phyloP scores from a whole-genome alignment of 2,797 vertebrate genomes.

The Monodelphis domestica region DNA sequence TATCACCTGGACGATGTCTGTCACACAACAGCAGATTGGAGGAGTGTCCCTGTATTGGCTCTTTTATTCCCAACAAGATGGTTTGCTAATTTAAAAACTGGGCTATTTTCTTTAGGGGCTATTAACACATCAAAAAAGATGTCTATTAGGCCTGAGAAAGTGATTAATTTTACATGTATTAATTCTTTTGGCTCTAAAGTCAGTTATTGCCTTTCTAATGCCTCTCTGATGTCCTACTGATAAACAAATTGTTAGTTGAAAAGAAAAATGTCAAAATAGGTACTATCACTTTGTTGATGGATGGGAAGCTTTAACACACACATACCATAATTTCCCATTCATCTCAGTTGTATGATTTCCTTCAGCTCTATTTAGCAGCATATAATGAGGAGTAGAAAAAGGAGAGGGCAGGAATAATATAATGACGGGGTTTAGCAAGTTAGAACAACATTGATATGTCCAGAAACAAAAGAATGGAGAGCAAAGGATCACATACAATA shows the following conservation, averaged over 20 bases:
- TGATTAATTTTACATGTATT: neutral
- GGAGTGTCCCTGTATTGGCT: neutral
- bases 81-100: rapidly evolving
- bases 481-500: neutral
- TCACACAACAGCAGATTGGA: neutral
- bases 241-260: neutral
- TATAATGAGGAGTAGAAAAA: neutral
- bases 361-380: neutral
- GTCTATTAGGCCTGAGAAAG: neutral
- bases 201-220: rapidly evolving
- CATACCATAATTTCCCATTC: rapidly evolving
- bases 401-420: neutral
- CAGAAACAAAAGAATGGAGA: neutral
- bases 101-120: neutral
- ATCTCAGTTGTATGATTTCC: neutral
- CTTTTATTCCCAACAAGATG: rapidly evolving
- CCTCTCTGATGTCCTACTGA: neutral
- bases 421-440: neutral
- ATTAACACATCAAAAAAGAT: neutral
- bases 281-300: rapidly evolving
- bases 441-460: neutral
- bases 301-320: neutral
- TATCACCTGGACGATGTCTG: neutral
- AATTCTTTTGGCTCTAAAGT: neutral
- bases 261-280: neutral